These are phyloP conservation scores for Cyrtorhinus lividipennis DNA, from an alignment of 1,140 invertebrate genomes.

Conservation along the genomic window DNA sequence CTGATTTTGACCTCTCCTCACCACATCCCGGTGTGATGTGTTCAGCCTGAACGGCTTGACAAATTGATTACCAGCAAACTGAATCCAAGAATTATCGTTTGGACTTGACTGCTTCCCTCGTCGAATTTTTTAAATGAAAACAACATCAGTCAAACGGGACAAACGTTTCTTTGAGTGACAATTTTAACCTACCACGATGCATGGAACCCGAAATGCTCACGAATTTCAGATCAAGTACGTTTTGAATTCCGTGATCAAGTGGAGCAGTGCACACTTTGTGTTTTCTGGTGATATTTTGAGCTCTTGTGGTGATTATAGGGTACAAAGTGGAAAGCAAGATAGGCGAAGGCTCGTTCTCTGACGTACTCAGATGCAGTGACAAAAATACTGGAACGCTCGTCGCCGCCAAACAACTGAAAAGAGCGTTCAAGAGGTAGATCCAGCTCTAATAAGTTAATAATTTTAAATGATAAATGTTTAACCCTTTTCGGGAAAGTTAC, in stretches of 20 bases:
- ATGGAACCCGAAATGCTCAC: neutral
- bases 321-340: slow-evolving; percentile 47
- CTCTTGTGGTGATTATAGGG: slow-evolving; percentile 30
- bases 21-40: too few relatives aligned
- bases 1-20: too few relatives aligned
- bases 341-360: slow-evolving; percentile 50
- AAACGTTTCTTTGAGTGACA: too few relatives aligned
- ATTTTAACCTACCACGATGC: too few relatives aligned
- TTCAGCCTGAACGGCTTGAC: too few relatives aligned
- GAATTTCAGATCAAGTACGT: slow-evolving; percentile 1
- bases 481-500: neutral
- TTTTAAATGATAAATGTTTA: slow-evolving; percentile 10
- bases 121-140: too few relatives aligned
- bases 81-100: too few relatives aligned
- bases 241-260: neutral
- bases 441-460: too few relatives aligned
- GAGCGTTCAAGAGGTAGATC: slow-evolving; percentile 40
- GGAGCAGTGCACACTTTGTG: neutral
- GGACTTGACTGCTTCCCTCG: too few relatives aligned
- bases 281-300: neutral
- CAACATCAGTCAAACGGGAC: too few relatives aligned
- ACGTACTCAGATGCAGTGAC: slow-evolving; percentile 49
- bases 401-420: slow-evolving; percentile 50
- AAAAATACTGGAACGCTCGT: slow-evolving; percentile 36
- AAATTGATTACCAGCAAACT: too few relatives aligned